Percentiles rank a stretch among this genome's conserved stretches.
Conservation (phyloP, 2,113 vertebrate species). For the Pica pica region DNA sequence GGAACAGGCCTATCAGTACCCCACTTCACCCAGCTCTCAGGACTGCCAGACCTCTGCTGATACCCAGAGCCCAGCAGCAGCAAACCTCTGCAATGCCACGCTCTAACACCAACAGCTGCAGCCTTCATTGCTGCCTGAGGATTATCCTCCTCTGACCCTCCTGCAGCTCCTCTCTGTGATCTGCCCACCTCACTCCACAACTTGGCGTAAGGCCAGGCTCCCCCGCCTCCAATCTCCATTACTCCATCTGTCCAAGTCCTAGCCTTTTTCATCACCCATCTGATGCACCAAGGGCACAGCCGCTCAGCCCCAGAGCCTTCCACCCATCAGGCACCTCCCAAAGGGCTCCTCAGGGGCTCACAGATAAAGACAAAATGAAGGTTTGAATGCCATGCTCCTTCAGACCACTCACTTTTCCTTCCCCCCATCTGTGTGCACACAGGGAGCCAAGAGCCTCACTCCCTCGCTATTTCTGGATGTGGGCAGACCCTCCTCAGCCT, state of each 20-base stretch:
- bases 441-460: neutral
- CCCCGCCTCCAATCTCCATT: neutral
- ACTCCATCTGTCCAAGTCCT: constrained; percentile 30
- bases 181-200: neutral
- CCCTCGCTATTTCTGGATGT: neutral
- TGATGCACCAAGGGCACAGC: neutral
- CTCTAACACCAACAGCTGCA: constrained; percentile 9
- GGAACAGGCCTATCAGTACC: neutral
- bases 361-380: neutral
- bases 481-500: neutral
- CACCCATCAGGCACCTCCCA: neutral
- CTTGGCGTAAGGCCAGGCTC: neutral
- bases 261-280: constrained; percentile 9
- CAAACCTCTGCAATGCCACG: neutral
- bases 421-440: neutral
- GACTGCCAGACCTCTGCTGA: neutral
- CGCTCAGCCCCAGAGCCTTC: neutral
- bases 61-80: neutral
- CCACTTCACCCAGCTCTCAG: neutral
- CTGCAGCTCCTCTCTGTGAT: neutral
- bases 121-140: neutral
- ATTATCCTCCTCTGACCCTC: constrained; percentile 28
- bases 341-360: neutral
- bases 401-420: neutral
- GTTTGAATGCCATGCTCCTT: neutral